phyloP scores from a whole-genome alignment of 2,888 invertebrate genomes.

The Galeopsomyia nigrocyanea region DNA sequence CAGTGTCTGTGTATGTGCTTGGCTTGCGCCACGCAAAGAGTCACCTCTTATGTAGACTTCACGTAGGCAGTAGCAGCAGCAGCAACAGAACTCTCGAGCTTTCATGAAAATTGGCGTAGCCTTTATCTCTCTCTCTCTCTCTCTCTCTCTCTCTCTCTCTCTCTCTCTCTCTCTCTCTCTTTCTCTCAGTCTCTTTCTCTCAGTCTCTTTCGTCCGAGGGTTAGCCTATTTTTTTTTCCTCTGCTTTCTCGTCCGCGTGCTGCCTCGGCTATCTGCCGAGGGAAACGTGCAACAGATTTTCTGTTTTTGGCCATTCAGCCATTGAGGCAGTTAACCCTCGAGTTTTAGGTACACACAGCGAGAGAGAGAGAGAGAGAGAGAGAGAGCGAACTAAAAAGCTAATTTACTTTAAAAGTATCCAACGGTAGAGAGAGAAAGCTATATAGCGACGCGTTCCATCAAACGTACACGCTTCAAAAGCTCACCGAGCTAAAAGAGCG shows the following conservation, averaged over 20 bases:
- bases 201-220: not conserved
- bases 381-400: constrained; percentile 68
- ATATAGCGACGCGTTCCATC: constrained; percentile 55
- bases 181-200: constrained; percentile 17
- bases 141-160: not conserved
- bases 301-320: constrained; percentile 64
- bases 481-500: constrained; percentile 53
- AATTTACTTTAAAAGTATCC: constrained; percentile 69
- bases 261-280: constrained; percentile 31
- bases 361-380: constrained; percentile 62
- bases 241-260: not conserved
- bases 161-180: not conserved
- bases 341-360: constrained; percentile 63
- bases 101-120: constrained; percentile 56
- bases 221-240: constrained; percentile 7
- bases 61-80: not conserved
- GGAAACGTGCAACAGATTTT: constrained; percentile 55
- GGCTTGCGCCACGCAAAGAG: constrained; percentile 14
- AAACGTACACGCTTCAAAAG: constrained; percentile 62
- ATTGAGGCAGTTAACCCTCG: constrained; percentile 57
- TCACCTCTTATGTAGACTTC: constrained; percentile 23
- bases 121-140: constrained; percentile 12
- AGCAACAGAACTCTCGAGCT: constrained; percentile 44
- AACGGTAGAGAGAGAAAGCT: constrained; percentile 45
- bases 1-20: not conserved